Conservation (phyloP, 1,140 invertebrate genomes). For the Drosophila burlai region DNA sequence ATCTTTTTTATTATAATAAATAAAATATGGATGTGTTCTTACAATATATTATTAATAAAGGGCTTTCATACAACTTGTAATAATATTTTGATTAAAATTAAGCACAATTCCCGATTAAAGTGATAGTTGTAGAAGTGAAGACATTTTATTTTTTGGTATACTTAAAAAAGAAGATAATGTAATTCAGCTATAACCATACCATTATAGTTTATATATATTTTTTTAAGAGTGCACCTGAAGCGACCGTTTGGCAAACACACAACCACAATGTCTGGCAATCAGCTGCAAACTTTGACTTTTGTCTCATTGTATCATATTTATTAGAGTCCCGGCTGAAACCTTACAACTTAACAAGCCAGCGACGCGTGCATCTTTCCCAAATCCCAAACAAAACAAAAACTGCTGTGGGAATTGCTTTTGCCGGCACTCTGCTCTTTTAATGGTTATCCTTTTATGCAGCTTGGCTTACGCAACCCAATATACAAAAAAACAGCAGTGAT, state of each 20-base stretch:
- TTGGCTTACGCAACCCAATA: conserved; percentile 61
- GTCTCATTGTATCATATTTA: conserved; percentile 83
- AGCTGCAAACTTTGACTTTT: conserved; percentile 64
- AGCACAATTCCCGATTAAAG: neutral
- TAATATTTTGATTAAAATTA: neutral
- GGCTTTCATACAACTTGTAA: too few species aligned
- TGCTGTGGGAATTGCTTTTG: conserved; percentile 72
- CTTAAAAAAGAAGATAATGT: neutral
- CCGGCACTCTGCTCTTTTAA: conserved; percentile 54
- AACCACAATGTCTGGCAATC: conserved; percentile 52
- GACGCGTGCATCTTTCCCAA: conserved; percentile 76
- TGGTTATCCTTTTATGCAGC: conserved; percentile 80
- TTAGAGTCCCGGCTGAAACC: conserved; percentile 56
- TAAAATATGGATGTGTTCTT: too few species aligned
- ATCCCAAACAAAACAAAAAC: conserved; percentile 28
- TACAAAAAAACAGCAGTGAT: conserved; percentile 21
- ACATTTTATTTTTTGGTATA: neutral
- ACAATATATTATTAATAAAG: too few species aligned
- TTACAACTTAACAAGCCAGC: conserved; percentile 69
- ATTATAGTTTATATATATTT: neutral
- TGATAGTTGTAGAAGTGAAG: neutral
- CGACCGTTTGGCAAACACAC: conserved; percentile 43
- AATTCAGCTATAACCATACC: too few species aligned
- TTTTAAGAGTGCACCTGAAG: conserved; percentile 13
- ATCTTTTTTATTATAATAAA: too few species aligned